Base-by-base conservation (phyloP, 2,113 vertebrate species). In the Chinchilla lanigera region DNA sequence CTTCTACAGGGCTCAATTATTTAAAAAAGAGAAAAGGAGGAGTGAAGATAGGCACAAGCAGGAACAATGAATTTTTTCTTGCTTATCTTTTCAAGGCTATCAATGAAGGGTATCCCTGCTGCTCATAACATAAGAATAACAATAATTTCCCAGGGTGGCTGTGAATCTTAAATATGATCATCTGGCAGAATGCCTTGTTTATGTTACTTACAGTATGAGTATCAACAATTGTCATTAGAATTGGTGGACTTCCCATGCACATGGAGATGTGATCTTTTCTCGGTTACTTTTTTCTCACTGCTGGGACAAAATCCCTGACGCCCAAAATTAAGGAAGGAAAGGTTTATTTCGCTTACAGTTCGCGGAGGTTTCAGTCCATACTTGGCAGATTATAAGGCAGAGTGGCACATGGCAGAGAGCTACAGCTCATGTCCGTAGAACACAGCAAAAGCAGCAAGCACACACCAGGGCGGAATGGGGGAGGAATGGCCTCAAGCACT, bases 101-200 rank as follows among this genome's bases (percentile, higher is more conserved):
- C 58, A 82, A 60, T 88, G 67, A 93, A 69, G 22, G 5, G 26
- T 77, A 71, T 86, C 30, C 61, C 38, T 60, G 24, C 26, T 95
- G 38, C 44, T 75, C 54, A 1, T 94, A 35, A 80, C 69, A 77
- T 19, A 16, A 30, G 67, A 50, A 47, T 86, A 81, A 81, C 73
- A 56, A 78, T 82, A 84, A 82, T 41, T 26, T 80, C 5, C 90
- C 19, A 67, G 61, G 35, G 26, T 81, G 92, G 19, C 26, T 56
- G 5, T 73, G n/a, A 93, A 82, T 84, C 33, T 89, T 89, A 97
- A 95, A 90, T 60, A 7, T 85, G 78, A 86, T 92, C 52, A 82
- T 3, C 54, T 77, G 82, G 7, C 30, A 89, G 52, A 91, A 41
- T 77, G 81, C 58, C 41, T 89, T 54, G 20, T 65, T 56, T 50